phyloP scores from a whole-genome alignment of 1,140 invertebrate genomes.

The Lepidotrigona ventralis region DNA sequence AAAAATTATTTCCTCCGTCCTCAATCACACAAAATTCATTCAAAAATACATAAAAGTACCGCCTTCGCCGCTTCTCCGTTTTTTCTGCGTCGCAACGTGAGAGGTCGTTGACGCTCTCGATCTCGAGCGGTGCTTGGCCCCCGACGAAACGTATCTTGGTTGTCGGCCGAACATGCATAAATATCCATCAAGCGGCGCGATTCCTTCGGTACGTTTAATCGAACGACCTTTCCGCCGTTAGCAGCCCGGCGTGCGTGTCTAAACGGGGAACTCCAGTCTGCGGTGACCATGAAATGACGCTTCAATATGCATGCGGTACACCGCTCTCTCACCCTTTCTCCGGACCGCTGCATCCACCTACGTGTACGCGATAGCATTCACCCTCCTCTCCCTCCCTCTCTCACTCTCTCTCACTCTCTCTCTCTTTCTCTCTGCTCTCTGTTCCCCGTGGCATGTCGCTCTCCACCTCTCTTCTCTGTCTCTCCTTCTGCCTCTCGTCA shows the following conservation, averaged over 20 bases:
- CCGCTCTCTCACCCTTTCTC: conserved; percentile 61
- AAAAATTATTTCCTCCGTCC: neutral
- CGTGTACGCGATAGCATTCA: conserved; percentile 25
- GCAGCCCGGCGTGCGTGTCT: conserved; percentile 26
- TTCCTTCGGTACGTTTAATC: conserved; percentile 42
- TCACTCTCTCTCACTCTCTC: neutral
- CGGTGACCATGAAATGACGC: conserved; percentile 72
- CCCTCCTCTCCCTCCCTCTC: neutral
- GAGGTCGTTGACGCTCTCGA: neutral
- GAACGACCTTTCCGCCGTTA: conserved; percentile 31
- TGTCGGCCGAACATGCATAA: conserved; percentile 12
- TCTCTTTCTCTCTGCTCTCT: neutral
- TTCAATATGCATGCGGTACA: conserved; percentile 70
- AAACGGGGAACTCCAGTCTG: conserved; percentile 59
- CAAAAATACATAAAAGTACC: neutral
- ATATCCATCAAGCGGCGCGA: conserved; percentile 25
- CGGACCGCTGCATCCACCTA: conserved; percentile 36
- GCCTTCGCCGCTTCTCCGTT: neutral
- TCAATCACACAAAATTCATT: neutral
- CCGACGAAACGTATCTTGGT: neutral
- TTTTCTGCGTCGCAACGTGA: neutral
- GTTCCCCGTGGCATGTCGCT: neutral
- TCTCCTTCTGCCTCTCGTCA: conserved; percentile 27
- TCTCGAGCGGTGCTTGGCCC: neutral
- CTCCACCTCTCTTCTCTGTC: neutral